These are phyloP conservation scores for Molossus alvarezi DNA, from an alignment of 2,797 vertebrate genomes.

Conservation along the genomic window DNA sequence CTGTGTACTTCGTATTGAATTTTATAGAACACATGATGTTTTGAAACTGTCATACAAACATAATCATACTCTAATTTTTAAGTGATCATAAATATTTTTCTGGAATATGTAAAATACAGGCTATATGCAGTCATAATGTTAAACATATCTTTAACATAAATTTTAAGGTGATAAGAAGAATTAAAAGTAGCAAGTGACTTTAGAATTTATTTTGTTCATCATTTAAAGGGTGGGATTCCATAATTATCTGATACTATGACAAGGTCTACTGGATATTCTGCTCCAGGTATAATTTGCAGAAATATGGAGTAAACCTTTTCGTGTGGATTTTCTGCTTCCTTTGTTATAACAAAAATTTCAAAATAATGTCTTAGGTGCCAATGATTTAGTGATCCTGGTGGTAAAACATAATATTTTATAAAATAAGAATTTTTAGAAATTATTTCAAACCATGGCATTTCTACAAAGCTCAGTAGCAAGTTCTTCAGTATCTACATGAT, in stretches of 20 bases:
- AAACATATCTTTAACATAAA: neutral
- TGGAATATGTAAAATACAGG: neutral
- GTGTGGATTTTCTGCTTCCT: neutral
- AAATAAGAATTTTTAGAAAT: slow-evolving; percentile 2
- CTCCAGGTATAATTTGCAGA: neutral
- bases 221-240: neutral
- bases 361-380: neutral
- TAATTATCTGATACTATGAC: neutral
- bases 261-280: neutral
- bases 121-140: neutral
- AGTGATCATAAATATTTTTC: neutral
- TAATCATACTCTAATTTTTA: neutral
- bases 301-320: neutral
- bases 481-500: neutral
- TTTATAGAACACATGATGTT: neutral
- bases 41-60: neutral
- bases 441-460: neutral
- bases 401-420: slow-evolving; percentile 12
- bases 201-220: neutral
- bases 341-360: neutral
- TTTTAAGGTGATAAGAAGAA: neutral
- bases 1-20: neutral
- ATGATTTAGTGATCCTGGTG: neutral
- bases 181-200: neutral
- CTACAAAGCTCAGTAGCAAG: neutral